A percentile compares a stretch with the other conserved stretches of the same genome.
Evolutionary conservation across 2,113 vertebrate species (phyloP).

Genomic region (Synodontis membranacea): DNA sequence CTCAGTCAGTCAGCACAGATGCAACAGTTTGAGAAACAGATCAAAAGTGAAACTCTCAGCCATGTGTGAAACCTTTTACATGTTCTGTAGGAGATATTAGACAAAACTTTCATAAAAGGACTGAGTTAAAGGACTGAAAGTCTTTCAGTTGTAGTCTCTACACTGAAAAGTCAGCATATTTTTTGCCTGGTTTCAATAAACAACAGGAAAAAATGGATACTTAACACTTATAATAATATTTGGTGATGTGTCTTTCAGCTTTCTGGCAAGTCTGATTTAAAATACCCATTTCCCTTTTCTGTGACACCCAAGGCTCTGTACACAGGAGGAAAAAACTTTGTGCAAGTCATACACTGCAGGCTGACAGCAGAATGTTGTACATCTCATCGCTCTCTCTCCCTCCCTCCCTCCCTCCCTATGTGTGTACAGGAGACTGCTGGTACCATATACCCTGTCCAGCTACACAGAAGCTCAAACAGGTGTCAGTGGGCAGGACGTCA

Average conservation of each 20-base stretch:
- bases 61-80: background rate
- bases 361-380: background rate
- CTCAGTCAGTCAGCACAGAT: background rate
- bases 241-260: background rate
- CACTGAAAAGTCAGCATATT: background rate
- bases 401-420: background rate
- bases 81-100: background rate
- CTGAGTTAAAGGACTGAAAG: background rate
- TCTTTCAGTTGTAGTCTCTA: background rate
- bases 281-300: background rate
- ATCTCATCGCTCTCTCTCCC: background rate
- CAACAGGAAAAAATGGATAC: background rate
- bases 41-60: background rate
- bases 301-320: background rate
- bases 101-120: background rate
- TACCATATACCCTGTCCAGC: conserved; percentile 91
- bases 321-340: background rate
- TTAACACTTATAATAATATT: background rate
- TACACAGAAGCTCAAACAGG: conserved; percentile 89
- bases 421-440: conserved; percentile 86
- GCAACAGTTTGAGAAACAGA: background rate
- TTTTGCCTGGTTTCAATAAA: background rate
- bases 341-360: background rate
- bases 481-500: conserved; percentile 88
- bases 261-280: background rate